Evolutionary conservation across 2,888 invertebrate species (phyloP).

Genomic region (Dryadula phaetusa): DNA sequence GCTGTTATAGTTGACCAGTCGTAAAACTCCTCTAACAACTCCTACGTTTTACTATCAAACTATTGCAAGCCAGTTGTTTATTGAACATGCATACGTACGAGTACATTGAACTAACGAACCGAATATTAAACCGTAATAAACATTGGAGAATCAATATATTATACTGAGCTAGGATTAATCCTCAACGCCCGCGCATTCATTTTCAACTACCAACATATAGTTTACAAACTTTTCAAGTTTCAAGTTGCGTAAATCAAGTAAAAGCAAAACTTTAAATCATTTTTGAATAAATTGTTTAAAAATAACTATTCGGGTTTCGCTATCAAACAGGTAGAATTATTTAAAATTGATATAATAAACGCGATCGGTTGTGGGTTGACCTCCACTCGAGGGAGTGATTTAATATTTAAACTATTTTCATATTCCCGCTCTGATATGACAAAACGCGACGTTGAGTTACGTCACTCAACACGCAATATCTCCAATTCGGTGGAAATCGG

Average conservation of each 20-base stretch:
- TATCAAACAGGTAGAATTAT: no score
- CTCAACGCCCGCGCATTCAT: background rate
- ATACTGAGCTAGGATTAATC: background rate
- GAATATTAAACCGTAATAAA: background rate
- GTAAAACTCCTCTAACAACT: conserved; percentile 11
- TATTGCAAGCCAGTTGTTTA: background rate
- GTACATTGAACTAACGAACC: conserved; percentile 9
- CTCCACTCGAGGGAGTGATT: no score
- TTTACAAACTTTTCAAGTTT: background rate
- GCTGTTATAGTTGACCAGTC: background rate
- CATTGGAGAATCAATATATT: background rate
- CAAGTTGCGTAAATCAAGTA: background rate
- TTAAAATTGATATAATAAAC: no score
- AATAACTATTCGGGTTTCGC: no score
- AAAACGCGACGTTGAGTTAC: no score
- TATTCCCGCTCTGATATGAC: no score
- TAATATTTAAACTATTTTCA: no score
- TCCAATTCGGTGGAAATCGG: no score
- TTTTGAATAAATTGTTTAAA: no score
- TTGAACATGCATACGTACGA: background rate
- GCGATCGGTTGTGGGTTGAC: no score
- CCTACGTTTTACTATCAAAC: conserved; percentile 2
- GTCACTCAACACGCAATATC: no score
- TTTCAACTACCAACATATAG: background rate
- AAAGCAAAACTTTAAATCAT: no score